phyloP scores from a whole-genome alignment of 2,113 vertebrate species.

The Nicator chloris region DNA sequence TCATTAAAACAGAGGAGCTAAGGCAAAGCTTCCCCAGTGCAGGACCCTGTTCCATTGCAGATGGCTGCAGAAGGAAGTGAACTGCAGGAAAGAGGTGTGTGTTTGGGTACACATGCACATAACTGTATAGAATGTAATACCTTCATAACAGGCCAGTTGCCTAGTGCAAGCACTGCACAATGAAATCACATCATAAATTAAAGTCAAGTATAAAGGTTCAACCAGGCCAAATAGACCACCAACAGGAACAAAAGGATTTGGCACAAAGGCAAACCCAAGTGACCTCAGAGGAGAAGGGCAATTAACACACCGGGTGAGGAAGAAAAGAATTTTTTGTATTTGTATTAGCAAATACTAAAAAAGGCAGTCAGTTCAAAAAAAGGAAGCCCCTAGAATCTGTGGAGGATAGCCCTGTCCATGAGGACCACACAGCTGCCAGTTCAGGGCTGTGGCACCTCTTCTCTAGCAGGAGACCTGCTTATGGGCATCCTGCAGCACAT shows the following conservation, averaged over 20 bases:
- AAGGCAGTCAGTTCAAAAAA: neutral
- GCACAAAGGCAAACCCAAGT: constrained; percentile 23
- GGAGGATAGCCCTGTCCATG: neutral
- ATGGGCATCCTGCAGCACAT: neutral
- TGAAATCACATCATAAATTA: constrained; percentile 23
- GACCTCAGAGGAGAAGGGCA: constrained; percentile 16
- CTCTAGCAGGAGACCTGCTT: neutral
- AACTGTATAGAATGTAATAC: neutral
- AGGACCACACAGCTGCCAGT: neutral
- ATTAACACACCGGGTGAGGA: neutral
- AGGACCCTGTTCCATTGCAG: constrained; percentile 30
- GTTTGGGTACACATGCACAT: neutral
- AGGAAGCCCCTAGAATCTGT: neutral
- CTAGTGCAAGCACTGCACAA: neutral
- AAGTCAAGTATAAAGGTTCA: constrained; percentile 1
- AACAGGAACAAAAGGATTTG: constrained; percentile 35
- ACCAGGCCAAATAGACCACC: constrained; percentile 22
- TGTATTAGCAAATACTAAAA: neutral
- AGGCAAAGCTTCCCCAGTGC: neutral
- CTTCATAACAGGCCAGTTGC: neutral
- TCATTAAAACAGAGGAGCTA: constrained; percentile 32
- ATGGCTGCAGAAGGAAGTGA: constrained; percentile 22
- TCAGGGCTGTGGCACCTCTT: neutral
- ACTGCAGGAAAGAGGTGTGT: neutral
- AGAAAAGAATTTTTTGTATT: neutral